Evolutionary conservation across 2,113 vertebrate species (phyloP).

Genomic region (Xiphophorus maculatus): DNA sequence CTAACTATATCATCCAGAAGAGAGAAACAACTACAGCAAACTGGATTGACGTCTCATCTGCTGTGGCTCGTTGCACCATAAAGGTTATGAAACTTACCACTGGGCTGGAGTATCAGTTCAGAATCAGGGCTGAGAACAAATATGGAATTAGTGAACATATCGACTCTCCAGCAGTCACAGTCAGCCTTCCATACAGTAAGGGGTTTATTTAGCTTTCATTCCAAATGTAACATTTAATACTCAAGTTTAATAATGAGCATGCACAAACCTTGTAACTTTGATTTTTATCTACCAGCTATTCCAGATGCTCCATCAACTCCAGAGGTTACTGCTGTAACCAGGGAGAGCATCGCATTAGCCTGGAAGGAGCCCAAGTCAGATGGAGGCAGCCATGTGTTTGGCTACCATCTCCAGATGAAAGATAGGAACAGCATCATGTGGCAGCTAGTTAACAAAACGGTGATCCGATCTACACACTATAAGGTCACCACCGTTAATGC

Average conservation of each 20-base stretch:
- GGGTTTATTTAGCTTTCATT: constrained; percentile 17
- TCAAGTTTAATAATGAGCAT: not conserved
- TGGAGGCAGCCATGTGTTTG: constrained; percentile 89
- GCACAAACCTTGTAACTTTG: constrained; percentile 3
- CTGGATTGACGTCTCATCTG: constrained; percentile 95
- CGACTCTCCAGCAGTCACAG: constrained; percentile 86
- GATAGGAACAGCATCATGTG: constrained; percentile 97
- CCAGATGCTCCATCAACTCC: constrained; percentile 91
- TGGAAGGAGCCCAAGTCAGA: constrained; percentile 96
- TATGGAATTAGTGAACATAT: constrained; percentile 96
- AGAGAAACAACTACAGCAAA: constrained; percentile 94
- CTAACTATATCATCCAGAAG: constrained; percentile 95
- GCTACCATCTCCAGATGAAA: constrained; percentile 98
- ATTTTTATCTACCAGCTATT: constrained; percentile 77
- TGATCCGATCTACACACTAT: constrained; percentile 94
- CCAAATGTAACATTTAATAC: not conserved
- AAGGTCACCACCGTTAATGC: constrained; percentile 89
- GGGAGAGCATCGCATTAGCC: constrained; percentile 88
- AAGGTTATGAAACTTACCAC: constrained; percentile 94
- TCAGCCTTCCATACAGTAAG: constrained; percentile 97
- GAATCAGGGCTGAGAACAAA: constrained; percentile 96
- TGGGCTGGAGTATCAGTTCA: constrained; percentile 97
- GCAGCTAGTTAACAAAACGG: constrained; percentile 92
- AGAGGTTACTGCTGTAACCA: constrained; percentile 88
- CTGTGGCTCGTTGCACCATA: constrained; percentile 91